Percentiles rank a stretch among this genome's conserved stretches.
phyloP scores from a whole-genome alignment of 2,797 vertebrate genomes.

The Tragopan temminckii region DNA sequence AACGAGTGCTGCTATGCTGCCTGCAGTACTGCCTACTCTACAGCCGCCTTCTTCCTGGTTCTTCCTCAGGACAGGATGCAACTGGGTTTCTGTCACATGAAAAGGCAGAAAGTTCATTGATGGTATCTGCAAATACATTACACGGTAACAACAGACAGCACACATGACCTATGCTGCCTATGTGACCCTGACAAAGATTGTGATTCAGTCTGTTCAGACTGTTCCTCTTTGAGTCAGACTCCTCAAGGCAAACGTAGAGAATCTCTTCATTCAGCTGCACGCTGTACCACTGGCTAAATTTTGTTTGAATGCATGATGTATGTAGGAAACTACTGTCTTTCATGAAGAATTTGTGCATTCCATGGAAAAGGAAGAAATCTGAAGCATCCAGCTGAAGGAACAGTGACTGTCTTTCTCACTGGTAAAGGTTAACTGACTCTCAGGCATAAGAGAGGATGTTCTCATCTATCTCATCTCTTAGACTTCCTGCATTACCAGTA shows the following conservation, averaged over 20 bases:
- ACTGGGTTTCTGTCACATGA: fast-evolving
- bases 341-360: not conserved
- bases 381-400: not conserved
- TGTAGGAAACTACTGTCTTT: not conserved
- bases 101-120: not conserved
- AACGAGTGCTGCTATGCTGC: fast-evolving
- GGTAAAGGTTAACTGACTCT: not conserved
- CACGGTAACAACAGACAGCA: not conserved
- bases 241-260: not conserved
- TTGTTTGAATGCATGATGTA: not conserved
- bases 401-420: not conserved
- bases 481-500: not conserved
- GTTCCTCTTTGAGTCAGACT: not conserved
- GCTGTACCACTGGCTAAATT: not conserved
- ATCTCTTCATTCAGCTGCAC: not conserved
- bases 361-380: not conserved
- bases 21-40: fast-evolving
- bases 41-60: not conserved
- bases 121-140: not conserved
- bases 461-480: not conserved
- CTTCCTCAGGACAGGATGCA: not conserved
- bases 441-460: not conserved
- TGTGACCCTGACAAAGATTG: fast-evolving
- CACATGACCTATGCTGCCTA: fast-evolving
- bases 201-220: not conserved